A percentile compares a stretch with the other conserved stretches of the same genome.
phyloP scores from a whole-genome alignment of 2,797 vertebrate genomes.

The Oreochromis mossambicus region DNA sequence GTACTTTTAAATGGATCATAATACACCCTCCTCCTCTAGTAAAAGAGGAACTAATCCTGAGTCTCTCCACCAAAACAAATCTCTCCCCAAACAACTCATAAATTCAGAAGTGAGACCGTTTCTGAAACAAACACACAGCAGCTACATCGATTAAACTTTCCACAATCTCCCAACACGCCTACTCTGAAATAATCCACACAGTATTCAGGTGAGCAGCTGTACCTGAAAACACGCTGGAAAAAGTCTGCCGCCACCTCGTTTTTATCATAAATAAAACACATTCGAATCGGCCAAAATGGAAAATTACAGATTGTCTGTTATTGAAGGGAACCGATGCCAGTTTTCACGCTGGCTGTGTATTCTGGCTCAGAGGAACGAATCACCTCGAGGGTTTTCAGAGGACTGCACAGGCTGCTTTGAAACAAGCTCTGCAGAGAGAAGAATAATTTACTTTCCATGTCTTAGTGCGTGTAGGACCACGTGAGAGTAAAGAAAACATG shows the following conservation, averaged over 20 bases:
- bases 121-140: not conserved
- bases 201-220: not conserved
- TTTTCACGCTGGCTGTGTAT: constrained; percentile 19
- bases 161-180: not conserved
- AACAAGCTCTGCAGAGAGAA: not conserved
- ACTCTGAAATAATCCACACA: not conserved
- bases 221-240: constrained; percentile 2
- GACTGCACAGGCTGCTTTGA: not conserved
- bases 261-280: not conserved
- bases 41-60: not conserved
- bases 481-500: not conserved
- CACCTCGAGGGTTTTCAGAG: not conserved
- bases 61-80: not conserved
- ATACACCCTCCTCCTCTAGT: not conserved
- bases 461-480: not conserved
- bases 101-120: not conserved
- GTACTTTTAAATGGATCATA: not conserved
- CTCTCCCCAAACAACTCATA: not conserved
- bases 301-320: not conserved
- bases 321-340: not conserved
- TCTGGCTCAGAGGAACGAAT: constrained; percentile 7
- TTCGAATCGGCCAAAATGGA: not conserved
- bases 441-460: constrained; percentile 6
- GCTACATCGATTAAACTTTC: not conserved
- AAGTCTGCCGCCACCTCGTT: not conserved